Conservation (phyloP, 2,113 vertebrate species). For the Nyctereutes procyonoides region DNA sequence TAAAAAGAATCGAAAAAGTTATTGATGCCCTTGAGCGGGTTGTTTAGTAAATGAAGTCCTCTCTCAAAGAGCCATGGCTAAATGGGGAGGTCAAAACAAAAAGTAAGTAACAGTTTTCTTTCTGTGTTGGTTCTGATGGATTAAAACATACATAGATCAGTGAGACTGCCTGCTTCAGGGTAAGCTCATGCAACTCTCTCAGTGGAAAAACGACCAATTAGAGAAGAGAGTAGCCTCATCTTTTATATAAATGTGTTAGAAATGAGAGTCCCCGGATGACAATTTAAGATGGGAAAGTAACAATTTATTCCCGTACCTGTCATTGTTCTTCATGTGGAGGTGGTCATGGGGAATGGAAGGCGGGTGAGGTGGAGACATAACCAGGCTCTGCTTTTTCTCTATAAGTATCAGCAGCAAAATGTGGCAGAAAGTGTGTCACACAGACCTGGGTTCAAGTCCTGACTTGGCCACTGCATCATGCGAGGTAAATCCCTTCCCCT, state of each 20-base stretch:
- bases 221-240: conserved; percentile 38
- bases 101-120: conserved; percentile 60
- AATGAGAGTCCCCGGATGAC: background rate
- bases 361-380: background rate
- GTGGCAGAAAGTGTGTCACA: background rate
- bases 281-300: background rate
- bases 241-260: conserved; percentile 40
- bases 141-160: background rate
- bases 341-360: background rate
- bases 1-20: conserved; percentile 68
- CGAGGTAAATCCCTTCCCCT: background rate
- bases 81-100: background rate
- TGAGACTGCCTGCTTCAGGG: background rate
- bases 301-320: background rate
- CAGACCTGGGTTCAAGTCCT: background rate
- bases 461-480: background rate
- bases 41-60: conserved; percentile 75
- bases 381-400: background rate
- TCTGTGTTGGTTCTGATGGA: background rate
- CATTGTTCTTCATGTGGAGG: background rate
- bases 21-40: conserved; percentile 76
- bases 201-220: conserved; percentile 48
- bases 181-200: conserved; percentile 8
- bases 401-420: background rate
- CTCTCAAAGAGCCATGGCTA: conserved; percentile 48